These are phyloP conservation scores for Cerceris ruficornis DNA, from an alignment of 2,888 invertebrate genomes.

Conservation along the genomic window DNA sequence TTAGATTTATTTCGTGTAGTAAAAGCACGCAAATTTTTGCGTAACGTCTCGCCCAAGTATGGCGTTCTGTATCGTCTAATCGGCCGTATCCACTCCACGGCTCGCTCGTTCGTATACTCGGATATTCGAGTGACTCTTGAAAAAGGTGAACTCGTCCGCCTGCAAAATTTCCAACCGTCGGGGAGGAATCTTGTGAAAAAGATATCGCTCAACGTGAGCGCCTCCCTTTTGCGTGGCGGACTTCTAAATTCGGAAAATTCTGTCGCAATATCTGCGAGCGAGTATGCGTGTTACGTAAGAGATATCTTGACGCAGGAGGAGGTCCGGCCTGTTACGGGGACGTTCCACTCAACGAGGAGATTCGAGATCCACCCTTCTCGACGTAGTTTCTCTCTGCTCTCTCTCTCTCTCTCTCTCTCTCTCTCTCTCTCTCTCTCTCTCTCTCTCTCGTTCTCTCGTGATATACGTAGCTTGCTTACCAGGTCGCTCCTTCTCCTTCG, in stretches of 20 bases:
- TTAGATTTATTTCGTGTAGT: not conserved
- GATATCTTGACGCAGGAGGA: conserved; percentile 15
- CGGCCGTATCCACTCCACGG: not conserved
- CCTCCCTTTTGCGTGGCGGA: not conserved
- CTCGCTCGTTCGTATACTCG: not conserved
- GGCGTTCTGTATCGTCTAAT: not conserved
- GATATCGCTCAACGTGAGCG: not conserved
- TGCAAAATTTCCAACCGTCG: not conserved
- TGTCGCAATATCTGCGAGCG: not conserved
- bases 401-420: no score
- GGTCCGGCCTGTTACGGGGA: conserved; percentile 16
- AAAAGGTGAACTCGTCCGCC: not conserved
- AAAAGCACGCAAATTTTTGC: conserved; percentile 11
- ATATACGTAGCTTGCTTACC: no score
- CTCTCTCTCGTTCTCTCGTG: no score
- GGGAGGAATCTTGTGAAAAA: not conserved
- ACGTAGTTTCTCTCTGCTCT: no score
- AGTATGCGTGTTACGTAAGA: conserved; percentile 5
- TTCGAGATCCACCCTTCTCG: conserved; percentile 41
- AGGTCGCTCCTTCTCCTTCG: conserved; percentile 54
- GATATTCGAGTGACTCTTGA: not conserved
- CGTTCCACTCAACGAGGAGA: conserved; percentile 29
- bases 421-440: no score
- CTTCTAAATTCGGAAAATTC: not conserved
- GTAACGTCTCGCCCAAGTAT: not conserved